phyloP scores from a whole-genome alignment of 1,140 invertebrate species.

The Stenopsyche tienmushanensis region DNA sequence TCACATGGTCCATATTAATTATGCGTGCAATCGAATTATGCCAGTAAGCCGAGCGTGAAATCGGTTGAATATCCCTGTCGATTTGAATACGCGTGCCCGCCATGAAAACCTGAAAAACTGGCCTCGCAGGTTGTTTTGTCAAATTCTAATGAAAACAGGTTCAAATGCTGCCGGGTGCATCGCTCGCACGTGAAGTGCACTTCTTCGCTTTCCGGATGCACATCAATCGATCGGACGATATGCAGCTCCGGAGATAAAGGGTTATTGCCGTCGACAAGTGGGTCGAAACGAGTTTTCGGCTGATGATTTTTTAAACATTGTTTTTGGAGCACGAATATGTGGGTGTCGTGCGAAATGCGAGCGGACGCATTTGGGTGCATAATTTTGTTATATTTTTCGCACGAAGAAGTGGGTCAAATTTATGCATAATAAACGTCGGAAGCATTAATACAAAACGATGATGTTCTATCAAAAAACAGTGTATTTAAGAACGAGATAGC shows the following conservation, averaged over 20 bases:
- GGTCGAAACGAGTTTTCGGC: neutral
- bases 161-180: slow-evolving; percentile 14
- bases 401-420: too few relatives aligned
- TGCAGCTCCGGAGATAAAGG: neutral
- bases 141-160: slow-evolving; percentile 20
- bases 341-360: neutral
- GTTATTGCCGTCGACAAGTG: slow-evolving; percentile 4
- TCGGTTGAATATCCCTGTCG: slow-evolving; percentile 1
- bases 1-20: too few relatives aligned
- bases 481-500: too few relatives aligned
- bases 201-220: neutral
- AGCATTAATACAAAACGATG: too few relatives aligned
- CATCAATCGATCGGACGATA: neutral
- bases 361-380: neutral
- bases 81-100: slow-evolving; percentile 14
- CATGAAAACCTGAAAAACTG: slow-evolving; percentile 26
- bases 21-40: too few relatives aligned
- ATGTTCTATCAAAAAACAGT: too few relatives aligned
- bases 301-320: neutral
- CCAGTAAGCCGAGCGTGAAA: neutral
- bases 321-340: too few relatives aligned
- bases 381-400: neutral
- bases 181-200: slow-evolving; percentile 19
- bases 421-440: too few relatives aligned
- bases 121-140: slow-evolving; percentile 19